These are phyloP conservation scores for Hormiphora californensis DNA, from an alignment of 37 sponge, comb jelly and placozoan genomes.

Conservation along the genomic window DNA sequence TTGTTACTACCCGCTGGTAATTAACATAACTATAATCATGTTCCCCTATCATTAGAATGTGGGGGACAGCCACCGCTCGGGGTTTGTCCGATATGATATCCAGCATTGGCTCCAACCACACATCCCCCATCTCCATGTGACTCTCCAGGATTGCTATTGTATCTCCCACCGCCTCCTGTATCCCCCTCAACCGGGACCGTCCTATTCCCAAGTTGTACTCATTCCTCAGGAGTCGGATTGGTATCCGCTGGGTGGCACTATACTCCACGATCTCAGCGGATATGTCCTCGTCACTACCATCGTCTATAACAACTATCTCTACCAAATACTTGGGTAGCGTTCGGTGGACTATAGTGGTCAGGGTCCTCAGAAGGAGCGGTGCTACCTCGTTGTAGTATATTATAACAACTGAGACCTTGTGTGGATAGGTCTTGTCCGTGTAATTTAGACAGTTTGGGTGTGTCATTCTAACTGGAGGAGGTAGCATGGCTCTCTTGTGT, in stretches of 20 bases:
- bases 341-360: conserved; percentile 6
- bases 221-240: neutral
- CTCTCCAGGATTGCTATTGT: conserved; percentile 21
- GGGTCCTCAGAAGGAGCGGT: neutral
- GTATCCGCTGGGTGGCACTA: neutral
- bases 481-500: too few species aligned
- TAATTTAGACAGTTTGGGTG: conserved; percentile 28
- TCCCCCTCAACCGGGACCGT: neutral
- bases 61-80: neutral
- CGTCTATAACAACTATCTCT: conserved; percentile 30
- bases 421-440: neutral
- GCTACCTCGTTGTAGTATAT: neutral
- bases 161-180: neutral
- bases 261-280: conserved; percentile 7
- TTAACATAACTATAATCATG: neutral
- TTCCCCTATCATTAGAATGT: neutral
- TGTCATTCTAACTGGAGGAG: too few species aligned
- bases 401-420: conserved; percentile 13
- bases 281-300: neutral
- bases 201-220: neutral
- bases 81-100: neutral
- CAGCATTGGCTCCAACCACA: conserved; percentile 40
- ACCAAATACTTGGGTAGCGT: conserved; percentile 15
- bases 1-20: too few species aligned
- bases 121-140: conserved; percentile 33